Evolutionary conservation across 1,140 invertebrate species (phyloP).

Genomic region (Bicyclus anynana): DNA sequence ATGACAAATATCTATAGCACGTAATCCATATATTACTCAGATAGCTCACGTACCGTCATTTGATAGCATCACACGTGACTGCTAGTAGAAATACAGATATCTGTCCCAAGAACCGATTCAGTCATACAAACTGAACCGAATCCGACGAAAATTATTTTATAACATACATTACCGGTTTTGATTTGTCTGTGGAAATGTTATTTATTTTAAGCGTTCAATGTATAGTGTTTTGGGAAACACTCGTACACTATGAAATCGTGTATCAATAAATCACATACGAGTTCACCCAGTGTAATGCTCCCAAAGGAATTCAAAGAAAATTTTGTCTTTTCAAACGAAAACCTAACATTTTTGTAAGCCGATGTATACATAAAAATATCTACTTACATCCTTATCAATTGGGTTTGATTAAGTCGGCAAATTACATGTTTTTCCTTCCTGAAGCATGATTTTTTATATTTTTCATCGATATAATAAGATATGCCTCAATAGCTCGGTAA

Average conservation of each 20-base stretch:
- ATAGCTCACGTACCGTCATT: constrained; percentile 5
- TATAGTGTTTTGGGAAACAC: not conserved
- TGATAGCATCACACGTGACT: constrained; percentile 3
- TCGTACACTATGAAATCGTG: not conserved
- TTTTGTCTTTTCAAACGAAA: not conserved
- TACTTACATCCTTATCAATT: not conserved
- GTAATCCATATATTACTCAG: constrained; percentile 5
- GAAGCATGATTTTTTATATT: too few species aligned
- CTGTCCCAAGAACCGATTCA: not conserved
- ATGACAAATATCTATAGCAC: constrained; percentile 3
- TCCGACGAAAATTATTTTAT: not conserved
- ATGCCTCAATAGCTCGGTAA: too few species aligned
- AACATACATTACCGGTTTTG: not conserved
- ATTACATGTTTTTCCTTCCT: too few species aligned
- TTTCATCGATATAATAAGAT: too few species aligned
- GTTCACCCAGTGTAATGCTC: not conserved
- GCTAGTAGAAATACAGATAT: not conserved
- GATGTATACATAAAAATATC: not conserved
- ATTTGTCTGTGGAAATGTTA: not conserved
- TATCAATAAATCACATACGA: not conserved
- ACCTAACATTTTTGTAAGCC: not conserved
- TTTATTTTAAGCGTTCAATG: not conserved
- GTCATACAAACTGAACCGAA: not conserved
- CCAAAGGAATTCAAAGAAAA: not conserved
- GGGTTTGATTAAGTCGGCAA: not conserved